Base-by-base conservation (phyloP, 2,113 vertebrate genomes). In the Natator depressus region DNA sequence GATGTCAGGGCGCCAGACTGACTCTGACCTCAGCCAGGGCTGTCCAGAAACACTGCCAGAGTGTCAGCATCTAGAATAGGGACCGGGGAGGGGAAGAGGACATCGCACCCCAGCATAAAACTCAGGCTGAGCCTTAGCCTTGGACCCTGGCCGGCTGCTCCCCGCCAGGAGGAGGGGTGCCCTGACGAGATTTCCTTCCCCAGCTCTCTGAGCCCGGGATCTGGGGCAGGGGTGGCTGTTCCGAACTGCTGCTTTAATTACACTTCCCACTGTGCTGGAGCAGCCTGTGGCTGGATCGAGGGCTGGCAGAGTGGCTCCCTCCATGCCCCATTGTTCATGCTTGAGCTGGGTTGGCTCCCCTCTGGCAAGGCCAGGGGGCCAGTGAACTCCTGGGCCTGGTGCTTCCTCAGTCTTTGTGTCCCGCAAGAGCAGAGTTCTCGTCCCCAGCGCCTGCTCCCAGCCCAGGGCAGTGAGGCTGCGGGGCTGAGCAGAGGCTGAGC, bases 271-370 rank as follows among this genome's bases (percentile, higher is more conserved):
- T 75, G 49, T 29, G 65, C 51, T 80, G 22, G 47, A 1, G 1
- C 0, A 50, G 35, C 51, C 54, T 0, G 0, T 55, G 51, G 31
- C 22, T 8, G 42, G 27, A 8, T 6, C 4, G 27, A 2, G 38
- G 35, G 65, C 8, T 35, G 27, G 51, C 17, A 49, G 46, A 4
- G 14, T 3, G 29, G 55, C 79, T 5, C 20, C 25, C 38, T 42
- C 72, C 62, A 46, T 38, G 85, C 35, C n/a, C 29, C 24, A 8
- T 57, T 78, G 78, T 72, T 84, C 69, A 29, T 17, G 24, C 55
- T 93, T 80, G 69, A 5, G 62, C 31, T 35, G 29, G 2, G 29
- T 16, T 35, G 62, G 31, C 29, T n/a, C 31, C 16, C 14, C 62
- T 69, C 62, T 8, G 29, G 35, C 17, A n/a, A 16, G 13, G 17